Evolutionary conservation across 1,140 invertebrate genomes (phyloP), one percentile per base, ranked within the genome.

Genomic region (Drosophila lini): DNA sequence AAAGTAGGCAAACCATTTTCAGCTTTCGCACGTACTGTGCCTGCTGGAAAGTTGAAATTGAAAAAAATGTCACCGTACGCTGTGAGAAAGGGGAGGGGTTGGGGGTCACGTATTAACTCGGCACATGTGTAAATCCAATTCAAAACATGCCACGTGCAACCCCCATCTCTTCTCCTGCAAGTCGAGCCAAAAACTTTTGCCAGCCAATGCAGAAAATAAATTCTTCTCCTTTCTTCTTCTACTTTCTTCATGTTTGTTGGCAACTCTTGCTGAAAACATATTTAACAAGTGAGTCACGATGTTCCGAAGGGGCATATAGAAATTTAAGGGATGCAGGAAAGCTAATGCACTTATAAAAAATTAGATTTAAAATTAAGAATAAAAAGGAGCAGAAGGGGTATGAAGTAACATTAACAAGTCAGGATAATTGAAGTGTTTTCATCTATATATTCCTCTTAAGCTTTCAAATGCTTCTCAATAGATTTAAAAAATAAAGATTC

Each of bases 101-200:
- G 56, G 53, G 41, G 13, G 28, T 25, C 83, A 86, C 83, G 83
- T 86, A 86, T 88, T 88, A 83, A 75, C 71, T 83, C 73, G 67
- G 77, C 83, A 86, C 83, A 86, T 86, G 83, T 86, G 83, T 86
- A 88, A 86, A 86, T 83, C 80, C 80, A 83, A 83, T 88, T 83
- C 83, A 86, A 83, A 86, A 88, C 83, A 83, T 77, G 83, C 76
- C 83, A 85, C 82, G 82, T 85, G 74, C 69, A 57, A 48, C 60
- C 48, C 40, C 28, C 44, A 13, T 32, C 25, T 10, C 13, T 16
- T 4, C 38, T 22, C 28, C 28, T 41, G 22, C 38, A 16, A 50
- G 36, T 40, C 32, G 31, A 36, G 64, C 41, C 42, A 71, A 59
- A 70, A 71, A 71, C 52, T 71, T 71, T 71, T 71, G 36, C 68